These are phyloP conservation scores for Nomada ruficornis DNA, from an alignment of 2,888 invertebrate genomes.

Conservation along the genomic window DNA sequence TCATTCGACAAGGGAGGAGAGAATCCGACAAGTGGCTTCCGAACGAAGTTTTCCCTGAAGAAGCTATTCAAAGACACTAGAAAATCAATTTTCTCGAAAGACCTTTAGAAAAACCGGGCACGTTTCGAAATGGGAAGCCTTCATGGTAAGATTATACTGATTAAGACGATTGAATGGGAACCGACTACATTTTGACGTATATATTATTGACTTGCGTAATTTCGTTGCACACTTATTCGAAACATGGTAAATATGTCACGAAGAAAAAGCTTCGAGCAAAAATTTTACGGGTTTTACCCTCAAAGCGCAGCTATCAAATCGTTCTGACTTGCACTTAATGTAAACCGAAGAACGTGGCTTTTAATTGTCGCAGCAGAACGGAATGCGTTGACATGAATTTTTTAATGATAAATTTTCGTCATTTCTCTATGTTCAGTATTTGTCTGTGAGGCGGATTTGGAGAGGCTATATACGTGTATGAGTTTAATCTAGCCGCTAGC, in stretches of 20 bases:
- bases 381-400: not conserved
- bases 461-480: not conserved
- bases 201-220: conserved; percentile 21
- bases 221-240: not conserved
- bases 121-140: conserved; percentile 32
- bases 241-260: not conserved
- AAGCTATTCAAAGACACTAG: conserved; percentile 46
- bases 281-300: not conserved
- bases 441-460: conserved; percentile 1
- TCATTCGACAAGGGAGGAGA: conserved; percentile 27
- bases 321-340: not conserved
- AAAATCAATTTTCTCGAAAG: conserved; percentile 56
- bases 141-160: conserved; percentile 12
- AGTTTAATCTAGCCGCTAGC: conserved; percentile 21
- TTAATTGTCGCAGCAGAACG: conserved; percentile 6
- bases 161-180: conserved; percentile 19
- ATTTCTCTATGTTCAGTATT: not conserved
- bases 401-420: not conserved
- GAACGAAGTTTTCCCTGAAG: conserved; percentile 47
- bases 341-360: conserved; percentile 19
- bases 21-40: conserved; percentile 70
- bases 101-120: conserved; percentile 14
- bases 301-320: not conserved
- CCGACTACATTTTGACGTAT: not conserved
- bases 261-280: not conserved